phyloP scores from a whole-genome alignment of 1,140 invertebrate species.

The Penaeus japonicus region DNA sequence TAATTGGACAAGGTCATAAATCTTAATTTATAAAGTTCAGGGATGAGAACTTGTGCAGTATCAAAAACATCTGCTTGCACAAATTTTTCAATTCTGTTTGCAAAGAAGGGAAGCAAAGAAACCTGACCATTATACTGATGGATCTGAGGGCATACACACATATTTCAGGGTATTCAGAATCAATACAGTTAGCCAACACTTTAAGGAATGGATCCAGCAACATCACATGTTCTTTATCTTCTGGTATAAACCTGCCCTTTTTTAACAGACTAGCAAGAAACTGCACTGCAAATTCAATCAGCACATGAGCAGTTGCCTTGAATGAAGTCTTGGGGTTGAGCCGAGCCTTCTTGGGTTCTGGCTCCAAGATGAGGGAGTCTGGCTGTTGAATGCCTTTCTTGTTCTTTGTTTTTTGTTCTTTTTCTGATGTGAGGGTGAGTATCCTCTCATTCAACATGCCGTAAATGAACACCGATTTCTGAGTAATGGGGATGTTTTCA shows the following conservation, averaged over 20 bases:
- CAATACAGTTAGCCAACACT: constrained; percentile 78
- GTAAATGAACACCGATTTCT: constrained; percentile 82
- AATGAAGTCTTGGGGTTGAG: constrained; percentile 67
- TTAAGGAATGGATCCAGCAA: constrained; percentile 84
- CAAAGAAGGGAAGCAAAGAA: constrained; percentile 77
- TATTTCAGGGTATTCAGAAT: constrained; percentile 85
- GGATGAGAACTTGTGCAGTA: constrained; percentile 89
- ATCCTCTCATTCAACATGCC: constrained; percentile 83
- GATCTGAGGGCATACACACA: constrained; percentile 65
- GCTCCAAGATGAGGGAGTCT: constrained; percentile 57
- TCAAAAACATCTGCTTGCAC: constrained; percentile 77
- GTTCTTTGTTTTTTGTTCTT: constrained; percentile 37
- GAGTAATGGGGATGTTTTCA: constrained; percentile 74
- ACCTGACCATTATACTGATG: constrained; percentile 71
- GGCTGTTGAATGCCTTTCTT: constrained; percentile 28
- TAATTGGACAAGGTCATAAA: constrained; percentile 84
- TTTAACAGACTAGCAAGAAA: constrained; percentile 80
- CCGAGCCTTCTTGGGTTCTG: constrained; percentile 62
- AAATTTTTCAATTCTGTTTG: constrained; percentile 73
- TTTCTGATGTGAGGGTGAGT: constrained; percentile 63
- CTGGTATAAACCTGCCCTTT: constrained; percentile 75
- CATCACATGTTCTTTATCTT: constrained; percentile 61
- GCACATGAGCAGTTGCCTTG: constrained; percentile 85
- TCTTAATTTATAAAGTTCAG: constrained; percentile 86
- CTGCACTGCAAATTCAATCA: constrained; percentile 90